A percentile compares a stretch with the other conserved stretches of the same genome.
These are phyloP conservation scores for Podarcis cretensis DNA, from an alignment of 2,113 vertebrate genomes.

Conservation along the genomic window DNA sequence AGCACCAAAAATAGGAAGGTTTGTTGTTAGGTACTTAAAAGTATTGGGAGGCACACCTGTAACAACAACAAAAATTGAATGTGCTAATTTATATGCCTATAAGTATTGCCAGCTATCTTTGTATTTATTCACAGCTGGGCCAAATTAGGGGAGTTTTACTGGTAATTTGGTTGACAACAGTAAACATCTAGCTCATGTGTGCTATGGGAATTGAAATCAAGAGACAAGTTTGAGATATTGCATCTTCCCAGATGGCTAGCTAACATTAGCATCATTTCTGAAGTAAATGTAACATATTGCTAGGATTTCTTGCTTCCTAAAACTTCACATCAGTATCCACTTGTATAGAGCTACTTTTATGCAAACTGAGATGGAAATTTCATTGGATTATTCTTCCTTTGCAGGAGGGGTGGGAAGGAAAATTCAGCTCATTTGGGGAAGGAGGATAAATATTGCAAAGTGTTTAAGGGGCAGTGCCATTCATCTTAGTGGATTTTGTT, in stretches of 20 bases:
- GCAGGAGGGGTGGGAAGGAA: too few species aligned
- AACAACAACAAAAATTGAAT: too few species aligned
- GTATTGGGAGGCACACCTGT: too few species aligned
- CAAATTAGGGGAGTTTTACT: slow-evolving; percentile 55
- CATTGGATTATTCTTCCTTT: too few species aligned
- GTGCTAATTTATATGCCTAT: slow-evolving; percentile 20
- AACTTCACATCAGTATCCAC: background rate
- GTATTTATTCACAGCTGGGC: slow-evolving; percentile 26
- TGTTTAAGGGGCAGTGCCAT: too few species aligned
- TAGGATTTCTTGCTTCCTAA: background rate
- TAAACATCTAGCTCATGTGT: background rate
- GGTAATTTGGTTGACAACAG: background rate
- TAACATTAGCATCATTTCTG: background rate
- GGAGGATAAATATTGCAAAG: too few species aligned
- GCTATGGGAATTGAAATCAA: background rate
- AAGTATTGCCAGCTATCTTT: slow-evolving; percentile 68
- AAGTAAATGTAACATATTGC: background rate
- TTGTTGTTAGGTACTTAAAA: too few species aligned
- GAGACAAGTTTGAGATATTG: background rate
- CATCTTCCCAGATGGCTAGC: background rate
- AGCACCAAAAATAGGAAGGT: too few species aligned
- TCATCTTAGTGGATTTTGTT: background rate
- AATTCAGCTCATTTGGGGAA: too few species aligned
- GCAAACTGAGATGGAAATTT: background rate
- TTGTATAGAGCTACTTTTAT: background rate